Conservation (phyloP, 2,797 vertebrate genomes). For the Numenius phaeopus region DNA sequence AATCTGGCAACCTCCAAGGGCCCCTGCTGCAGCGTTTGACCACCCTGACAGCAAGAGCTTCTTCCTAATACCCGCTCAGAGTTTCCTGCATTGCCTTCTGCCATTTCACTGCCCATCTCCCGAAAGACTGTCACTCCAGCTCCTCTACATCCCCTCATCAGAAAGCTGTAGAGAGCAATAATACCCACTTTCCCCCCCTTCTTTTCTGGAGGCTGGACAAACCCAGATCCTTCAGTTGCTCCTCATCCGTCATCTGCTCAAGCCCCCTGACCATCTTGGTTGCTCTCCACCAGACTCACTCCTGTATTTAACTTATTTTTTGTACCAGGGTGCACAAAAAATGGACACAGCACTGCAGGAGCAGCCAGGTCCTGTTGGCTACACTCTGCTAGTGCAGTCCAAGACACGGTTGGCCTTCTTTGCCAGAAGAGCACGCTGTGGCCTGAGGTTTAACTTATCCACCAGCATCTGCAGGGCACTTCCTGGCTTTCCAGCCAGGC, state of each 20-base stretch:
- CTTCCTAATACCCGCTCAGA: background rate
- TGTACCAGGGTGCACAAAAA: too few species aligned
- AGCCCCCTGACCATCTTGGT: background rate
- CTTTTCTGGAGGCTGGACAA: background rate
- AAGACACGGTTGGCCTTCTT: too few species aligned
- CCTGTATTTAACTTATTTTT: too few species aligned
- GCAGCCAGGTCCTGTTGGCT: too few species aligned
- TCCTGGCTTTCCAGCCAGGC: background rate
- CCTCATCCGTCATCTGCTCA: background rate
- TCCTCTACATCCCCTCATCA: background rate
- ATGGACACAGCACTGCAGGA: too few species aligned
- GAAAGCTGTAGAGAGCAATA: background rate
- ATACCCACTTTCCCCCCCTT: background rate
- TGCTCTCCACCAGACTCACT: background rate
- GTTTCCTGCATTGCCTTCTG: background rate
- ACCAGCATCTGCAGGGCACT: too few species aligned
- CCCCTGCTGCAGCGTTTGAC: fast-evolving
- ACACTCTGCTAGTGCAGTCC: too few species aligned
- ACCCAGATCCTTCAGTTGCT: background rate
- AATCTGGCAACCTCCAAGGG: background rate
- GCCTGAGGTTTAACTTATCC: too few species aligned
- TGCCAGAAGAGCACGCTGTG: too few species aligned
- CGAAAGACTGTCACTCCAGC: background rate
- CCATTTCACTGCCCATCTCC: background rate
- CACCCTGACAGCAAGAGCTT: background rate